Evolutionary conservation across 1,140 invertebrate species (phyloP).

Genomic region (Drosophila neocordata): DNA sequence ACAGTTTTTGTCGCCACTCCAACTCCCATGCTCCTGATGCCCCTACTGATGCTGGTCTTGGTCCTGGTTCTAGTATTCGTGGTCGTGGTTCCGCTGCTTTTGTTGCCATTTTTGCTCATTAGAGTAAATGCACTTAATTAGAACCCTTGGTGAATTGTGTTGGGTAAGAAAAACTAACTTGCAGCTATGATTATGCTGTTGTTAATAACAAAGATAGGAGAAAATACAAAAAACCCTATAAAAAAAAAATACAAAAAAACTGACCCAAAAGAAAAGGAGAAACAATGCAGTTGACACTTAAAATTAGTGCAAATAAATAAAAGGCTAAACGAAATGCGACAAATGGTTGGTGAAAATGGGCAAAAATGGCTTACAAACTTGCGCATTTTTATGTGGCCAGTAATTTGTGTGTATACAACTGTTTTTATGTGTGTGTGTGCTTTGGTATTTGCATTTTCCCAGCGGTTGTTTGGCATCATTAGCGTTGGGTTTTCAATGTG

Average conservation of each 20-base stretch:
- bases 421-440: neutral
- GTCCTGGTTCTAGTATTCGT: neutral
- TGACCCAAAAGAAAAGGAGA: slow-evolving; percentile 5
- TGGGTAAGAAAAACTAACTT: slow-evolving; percentile 25
- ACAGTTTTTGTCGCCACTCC: slow-evolving; percentile 45
- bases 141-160: slow-evolving; percentile 55
- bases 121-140: slow-evolving; percentile 79
- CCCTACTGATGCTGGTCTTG: slow-evolving; percentile 1
- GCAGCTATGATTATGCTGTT: slow-evolving; percentile 67
- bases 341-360: slow-evolving; percentile 54
- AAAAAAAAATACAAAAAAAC: neutral
- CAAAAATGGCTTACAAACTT: slow-evolving; percentile 65
- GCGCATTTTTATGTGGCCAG: slow-evolving; percentile 52
- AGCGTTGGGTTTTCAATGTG: slow-evolving; percentile 47
- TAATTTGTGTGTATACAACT: slow-evolving; percentile 50
- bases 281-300: slow-evolving; percentile 55
- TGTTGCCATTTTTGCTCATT: slow-evolving; percentile 73
- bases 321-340: slow-evolving; percentile 73
- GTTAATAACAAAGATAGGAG: slow-evolving; percentile 72
- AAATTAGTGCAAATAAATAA: slow-evolving; percentile 78
- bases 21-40: slow-evolving; percentile 18
- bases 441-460: slow-evolving; percentile 53
- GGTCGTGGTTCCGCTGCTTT: slow-evolving; percentile 5
- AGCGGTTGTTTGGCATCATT: slow-evolving; percentile 54
- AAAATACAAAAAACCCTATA: neutral